Conservation (phyloP, 1,140 invertebrate species). For the Tribolium madens region DNA sequence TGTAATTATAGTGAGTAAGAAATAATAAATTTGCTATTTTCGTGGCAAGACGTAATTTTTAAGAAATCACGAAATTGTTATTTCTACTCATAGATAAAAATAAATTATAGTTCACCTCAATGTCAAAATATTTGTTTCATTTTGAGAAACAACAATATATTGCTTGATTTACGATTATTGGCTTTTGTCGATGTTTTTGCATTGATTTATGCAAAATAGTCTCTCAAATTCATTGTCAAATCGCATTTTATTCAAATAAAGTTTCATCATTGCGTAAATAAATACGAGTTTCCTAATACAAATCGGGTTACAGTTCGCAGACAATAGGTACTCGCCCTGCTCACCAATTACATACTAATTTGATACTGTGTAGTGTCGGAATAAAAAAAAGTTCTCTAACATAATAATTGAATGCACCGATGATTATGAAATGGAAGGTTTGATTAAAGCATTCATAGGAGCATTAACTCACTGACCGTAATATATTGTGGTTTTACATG, state of each 20-base stretch:
- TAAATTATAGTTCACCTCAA: neutral
- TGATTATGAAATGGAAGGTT: neutral
- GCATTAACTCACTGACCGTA: neutral
- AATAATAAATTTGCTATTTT: neutral
- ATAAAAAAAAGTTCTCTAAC: neutral
- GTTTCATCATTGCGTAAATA: conserved; percentile 23
- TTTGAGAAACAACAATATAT: neutral
- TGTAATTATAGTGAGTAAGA: neutral
- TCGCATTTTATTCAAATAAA: neutral
- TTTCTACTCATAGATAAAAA: neutral
- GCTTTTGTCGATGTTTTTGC: neutral
- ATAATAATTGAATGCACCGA: neutral
- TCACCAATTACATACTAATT: neutral
- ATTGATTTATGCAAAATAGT: conserved; percentile 38
- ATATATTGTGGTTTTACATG: conserved; percentile 14
- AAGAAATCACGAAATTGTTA: neutral
- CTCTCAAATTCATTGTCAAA: conserved; percentile 1
- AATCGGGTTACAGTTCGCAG: conserved; percentile 5
- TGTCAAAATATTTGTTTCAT: conserved; percentile 4
- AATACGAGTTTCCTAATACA: neutral
- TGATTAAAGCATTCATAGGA: conserved; percentile 22
- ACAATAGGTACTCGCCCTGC: neutral
- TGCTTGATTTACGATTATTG: neutral
- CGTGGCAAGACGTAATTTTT: neutral
- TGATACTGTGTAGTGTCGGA: neutral